Evolutionary conservation across 1,140 invertebrate species (phyloP).

Genomic region (Theocolax elegans): DNA sequence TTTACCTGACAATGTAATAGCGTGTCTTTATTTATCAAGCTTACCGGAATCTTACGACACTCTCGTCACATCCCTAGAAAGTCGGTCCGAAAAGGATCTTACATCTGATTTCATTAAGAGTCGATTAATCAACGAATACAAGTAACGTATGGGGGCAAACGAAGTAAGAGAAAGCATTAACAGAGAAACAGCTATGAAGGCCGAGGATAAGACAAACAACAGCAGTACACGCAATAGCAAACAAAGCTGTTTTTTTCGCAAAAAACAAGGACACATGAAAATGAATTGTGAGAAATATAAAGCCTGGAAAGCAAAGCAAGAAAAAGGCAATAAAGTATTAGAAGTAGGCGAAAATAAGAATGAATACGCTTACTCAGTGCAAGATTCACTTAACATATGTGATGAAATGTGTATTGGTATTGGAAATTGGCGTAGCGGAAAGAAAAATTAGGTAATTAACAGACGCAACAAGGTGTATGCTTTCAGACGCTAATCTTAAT

Average conservation of each 20-base stretch:
- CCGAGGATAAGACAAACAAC: conserved; percentile 15
- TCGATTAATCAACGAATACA: conserved; percentile 7
- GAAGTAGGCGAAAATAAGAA: background rate
- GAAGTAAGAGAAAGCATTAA: background rate
- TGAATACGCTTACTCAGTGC: background rate
- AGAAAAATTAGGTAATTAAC: background rate
- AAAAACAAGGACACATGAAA: conserved; percentile 33
- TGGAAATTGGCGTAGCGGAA: background rate
- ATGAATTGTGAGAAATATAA: conserved; percentile 35
- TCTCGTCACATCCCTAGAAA: conserved; percentile 40
- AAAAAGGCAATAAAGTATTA: conserved; percentile 11
- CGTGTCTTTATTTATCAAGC: conserved; percentile 27
- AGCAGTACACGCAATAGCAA: background rate
- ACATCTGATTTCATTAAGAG: conserved; percentile 28
- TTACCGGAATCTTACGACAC: conserved; percentile 38
- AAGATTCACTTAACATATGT: background rate
- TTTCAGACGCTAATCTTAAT: too few species aligned
- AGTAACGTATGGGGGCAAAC: background rate
- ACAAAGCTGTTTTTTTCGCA: conserved; percentile 34
- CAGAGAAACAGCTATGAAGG: conserved; percentile 33
- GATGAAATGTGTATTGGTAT: conserved; percentile 20
- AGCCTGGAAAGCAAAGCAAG: conserved; percentile 15
- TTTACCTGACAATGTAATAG: conserved; percentile 30
- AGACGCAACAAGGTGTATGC: background rate
- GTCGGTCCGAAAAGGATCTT: conserved; percentile 24